Evolutionary conservation across 1,140 invertebrate species (phyloP).

Genomic region (Hycleus phaleratus): DNA sequence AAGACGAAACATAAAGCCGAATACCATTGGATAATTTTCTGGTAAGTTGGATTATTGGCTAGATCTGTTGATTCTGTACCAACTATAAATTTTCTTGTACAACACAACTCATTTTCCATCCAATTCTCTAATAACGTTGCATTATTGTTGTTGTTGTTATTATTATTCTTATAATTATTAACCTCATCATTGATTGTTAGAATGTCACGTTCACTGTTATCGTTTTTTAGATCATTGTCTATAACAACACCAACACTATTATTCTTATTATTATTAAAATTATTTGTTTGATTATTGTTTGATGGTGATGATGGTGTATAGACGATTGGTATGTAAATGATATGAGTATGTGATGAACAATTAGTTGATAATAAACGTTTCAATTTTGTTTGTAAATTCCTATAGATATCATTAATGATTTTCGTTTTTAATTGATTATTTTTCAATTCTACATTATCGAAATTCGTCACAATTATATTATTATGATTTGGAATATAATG

Average conservation of each 20-base stretch:
- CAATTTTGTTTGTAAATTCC: neutral
- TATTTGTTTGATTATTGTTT: no score
- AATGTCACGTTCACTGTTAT: no score
- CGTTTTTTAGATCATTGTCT: no score
- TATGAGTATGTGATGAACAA: constrained; percentile 21
- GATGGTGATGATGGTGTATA: neutral
- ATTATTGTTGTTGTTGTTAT: no score
- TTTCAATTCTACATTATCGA: neutral
- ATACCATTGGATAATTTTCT: constrained; percentile 58
- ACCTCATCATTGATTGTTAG: no score
- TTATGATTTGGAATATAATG: constrained; percentile 9
- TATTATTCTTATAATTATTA: no score
- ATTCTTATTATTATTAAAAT: no score
- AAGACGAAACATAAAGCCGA: constrained; percentile 58
- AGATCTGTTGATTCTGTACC: constrained; percentile 36
- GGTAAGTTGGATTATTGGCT: constrained; percentile 50
- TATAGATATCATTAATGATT: constrained; percentile 7
- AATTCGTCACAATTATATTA: constrained; percentile 6
- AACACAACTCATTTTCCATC: constrained; percentile 21
- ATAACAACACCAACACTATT: no score
- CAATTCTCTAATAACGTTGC: neutral
- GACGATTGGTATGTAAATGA: constrained; percentile 17
- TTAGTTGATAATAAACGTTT: constrained; percentile 12
- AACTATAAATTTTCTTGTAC: constrained; percentile 22
- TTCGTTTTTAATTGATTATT: constrained; percentile 3